A percentile compares a stretch with the other conserved stretches of the same genome.
Evolutionary conservation across 2,113 vertebrate species (phyloP).

Genomic region (Sisor rabdophorus): DNA sequence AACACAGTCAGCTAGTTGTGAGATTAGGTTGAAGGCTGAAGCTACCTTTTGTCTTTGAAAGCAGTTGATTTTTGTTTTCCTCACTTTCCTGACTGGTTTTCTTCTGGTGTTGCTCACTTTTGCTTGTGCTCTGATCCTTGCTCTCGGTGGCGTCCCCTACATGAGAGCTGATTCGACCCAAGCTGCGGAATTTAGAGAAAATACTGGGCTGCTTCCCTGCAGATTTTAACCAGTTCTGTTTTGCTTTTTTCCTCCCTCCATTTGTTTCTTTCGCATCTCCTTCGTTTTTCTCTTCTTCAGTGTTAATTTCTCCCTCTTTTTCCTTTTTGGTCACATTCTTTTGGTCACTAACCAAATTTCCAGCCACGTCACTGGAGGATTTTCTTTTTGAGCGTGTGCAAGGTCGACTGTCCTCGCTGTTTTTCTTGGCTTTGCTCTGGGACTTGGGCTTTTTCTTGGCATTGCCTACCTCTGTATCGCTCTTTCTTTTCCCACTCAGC

Average conservation of each 20-base stretch:
- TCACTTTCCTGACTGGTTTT: background rate
- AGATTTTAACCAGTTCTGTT: constrained; percentile 82
- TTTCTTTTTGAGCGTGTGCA: constrained; percentile 89
- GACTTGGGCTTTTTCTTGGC: constrained; percentile 89
- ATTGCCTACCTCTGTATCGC: constrained; percentile 83
- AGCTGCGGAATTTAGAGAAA: constrained; percentile 89
- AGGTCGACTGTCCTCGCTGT: constrained; percentile 69
- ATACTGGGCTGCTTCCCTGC: constrained; percentile 90
- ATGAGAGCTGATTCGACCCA: constrained; percentile 78
- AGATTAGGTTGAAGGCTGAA: background rate
- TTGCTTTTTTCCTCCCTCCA: constrained; percentile 79
- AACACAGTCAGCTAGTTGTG: too few species aligned
- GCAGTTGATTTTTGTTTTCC: background rate
- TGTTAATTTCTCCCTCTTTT: constrained; percentile 26
- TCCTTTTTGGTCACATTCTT: constrained; percentile 34
- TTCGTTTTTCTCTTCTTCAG: constrained; percentile 44
- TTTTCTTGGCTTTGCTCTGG: constrained; percentile 68
- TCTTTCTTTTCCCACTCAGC: constrained; percentile 86
- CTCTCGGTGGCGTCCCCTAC: constrained; percentile 62
- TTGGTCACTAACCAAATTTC: constrained; percentile 34
- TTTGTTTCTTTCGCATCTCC: constrained; percentile 58
- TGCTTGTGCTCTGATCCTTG: constrained; percentile 59
- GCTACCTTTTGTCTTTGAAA: constrained; percentile 51
- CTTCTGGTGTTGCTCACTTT: constrained; percentile 10
- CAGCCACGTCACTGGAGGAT: constrained; percentile 65